Base-by-base conservation (phyloP, 2,797 vertebrate genomes). In the Halcyon chelicuti region DNA sequence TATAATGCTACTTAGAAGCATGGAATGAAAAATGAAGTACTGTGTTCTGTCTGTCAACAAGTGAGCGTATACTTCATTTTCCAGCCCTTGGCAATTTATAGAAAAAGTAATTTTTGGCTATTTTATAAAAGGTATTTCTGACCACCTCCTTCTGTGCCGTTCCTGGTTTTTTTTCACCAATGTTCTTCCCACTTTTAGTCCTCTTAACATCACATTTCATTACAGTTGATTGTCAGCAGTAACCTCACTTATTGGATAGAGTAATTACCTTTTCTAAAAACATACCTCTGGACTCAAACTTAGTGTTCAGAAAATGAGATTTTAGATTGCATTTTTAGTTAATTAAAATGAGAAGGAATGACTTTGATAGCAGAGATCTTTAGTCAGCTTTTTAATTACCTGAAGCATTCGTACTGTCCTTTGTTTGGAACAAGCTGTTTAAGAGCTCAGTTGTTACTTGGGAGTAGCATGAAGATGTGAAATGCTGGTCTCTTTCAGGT, bases 401-500 rank as follows among this genome's bases (percentile, higher is more conserved):
- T 85, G 84, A 63, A 88, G 63, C 67, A 88, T 80, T 93, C 10
- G 12, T 91, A 54, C 67, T 83, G 25, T 86, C 76, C 68, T 90
- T 80, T 65, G n/a, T 26, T 63, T 92, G 82, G 66, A 89, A 76
- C 42, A 84, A 80, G 46, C 85, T 81, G 73, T 83, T 87, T 63
- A 90, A 88, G 35, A 73, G 65, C 72, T 90, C 65, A 25, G 28
- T 86, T 65, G 47, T 39, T 86, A 82, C 74, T 65, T 82, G 57
- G 44, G 63, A 86, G 31, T 1, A 76, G 42, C 4, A 0, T 40
- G 77, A 26, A 68, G 55, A 75, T 84, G 62, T 72, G 58, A 91
- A 93, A 60, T 63, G 54, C 58, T 95, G 57, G 23, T 83, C 71
- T 97, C 51, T 96, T 97, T 31, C 83, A 99, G 99, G 98, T 99